Base-by-base conservation (phyloP, 2,797 vertebrate genomes). In the Brachymystax lenok region DNA sequence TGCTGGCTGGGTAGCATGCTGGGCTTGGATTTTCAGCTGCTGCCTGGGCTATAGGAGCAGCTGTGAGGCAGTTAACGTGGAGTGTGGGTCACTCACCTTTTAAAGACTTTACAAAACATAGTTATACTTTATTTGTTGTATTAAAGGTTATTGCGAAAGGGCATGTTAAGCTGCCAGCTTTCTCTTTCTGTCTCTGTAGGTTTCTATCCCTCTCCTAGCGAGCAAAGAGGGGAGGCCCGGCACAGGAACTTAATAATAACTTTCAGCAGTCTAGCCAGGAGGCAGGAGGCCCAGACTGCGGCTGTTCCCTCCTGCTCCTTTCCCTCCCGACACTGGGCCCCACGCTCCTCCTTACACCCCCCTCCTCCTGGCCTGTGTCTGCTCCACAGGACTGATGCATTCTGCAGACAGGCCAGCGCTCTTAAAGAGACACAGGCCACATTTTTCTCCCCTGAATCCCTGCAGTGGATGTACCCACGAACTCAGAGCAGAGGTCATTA, bases 191-290 rank as follows among this genome's bases (percentile, higher is more conserved):
- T 70, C 21, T 28, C 86, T 54, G 50, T n/a, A 63, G 82, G 84
- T 75, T 81, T 33, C 82, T 88, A 85, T 12, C 40, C 88, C 84
- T 87, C 89, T 92, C 83, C 74, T 89, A 93, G 93, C 91, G 93
- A 93, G 92, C 85, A 88, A 76, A 90, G 88, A 91, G 93, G 94
- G 94, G 93, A 95, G 93, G 94, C 94, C 92, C 89, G 92, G 89
- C 93, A 95, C 96, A 95, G 95, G 94, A 96, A 96, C 96, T 96
- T 96, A 96, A 96, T 96, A 96, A 96, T 94, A 97, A 97, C 96
- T 97, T 97, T 96, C 96, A 96, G 94, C 96, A 96, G 96, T 97
- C 96, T 97, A 96, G 96, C 96, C 96, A 96, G 95, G 94, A 96
- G 95, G 96, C 95, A 96, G 95, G 92, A 95, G 95, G 95, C 95